Base-by-base conservation (phyloP, 1,140 invertebrate genomes). In the Protaetia brevitarsis region DNA sequence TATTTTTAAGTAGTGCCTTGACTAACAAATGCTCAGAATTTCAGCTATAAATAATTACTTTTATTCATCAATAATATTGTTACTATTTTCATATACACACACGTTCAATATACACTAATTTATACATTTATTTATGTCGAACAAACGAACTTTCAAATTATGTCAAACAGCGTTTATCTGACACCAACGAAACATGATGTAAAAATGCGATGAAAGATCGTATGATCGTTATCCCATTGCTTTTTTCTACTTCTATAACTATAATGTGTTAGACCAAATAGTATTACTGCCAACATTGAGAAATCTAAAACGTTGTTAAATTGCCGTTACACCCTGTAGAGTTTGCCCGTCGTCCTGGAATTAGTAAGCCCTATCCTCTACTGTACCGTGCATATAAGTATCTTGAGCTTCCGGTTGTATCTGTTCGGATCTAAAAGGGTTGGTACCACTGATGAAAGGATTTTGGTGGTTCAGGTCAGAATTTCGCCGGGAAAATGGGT, bases 331-430 rank as follows among this genome's bases (percentile, higher is more conserved):
- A 62, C 60, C 60, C 60, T 62, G 60, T 62, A 16, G 60, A 30
- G 23, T 5, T 64, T 26, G 58, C 36, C 8, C 21, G 30, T 69
- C 64, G n/a, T 34, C 29, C 21, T n/a, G 29, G 23, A 23, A 16
- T 72, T 82, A 85, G 73, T 85, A 86, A 61, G 82, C 83, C 71
- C 82, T 79, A 68, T 86, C 84, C 21, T 82, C 79, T 56, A 83
- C 78, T 29, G 80, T 82, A 29, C 85, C 84, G 57, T 85, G 82
- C 72, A 82, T 74, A 64, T 82, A 82, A 60, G 81, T 76, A 64
- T 83, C 80, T 64, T 83, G 79, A n/a, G 85, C 74, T 45, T 83
- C 82, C 0, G 86, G 86, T 73, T 87, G 85, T 4, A 86, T 82
- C 7, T 82, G 78, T 75, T 87, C 85, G 64, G 81, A 79, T 11